Evolutionary conservation across 2,888 invertebrate species (phyloP), one percentile per base, ranked within the genome.

Genomic region (Drosophila niveifrons): DNA sequence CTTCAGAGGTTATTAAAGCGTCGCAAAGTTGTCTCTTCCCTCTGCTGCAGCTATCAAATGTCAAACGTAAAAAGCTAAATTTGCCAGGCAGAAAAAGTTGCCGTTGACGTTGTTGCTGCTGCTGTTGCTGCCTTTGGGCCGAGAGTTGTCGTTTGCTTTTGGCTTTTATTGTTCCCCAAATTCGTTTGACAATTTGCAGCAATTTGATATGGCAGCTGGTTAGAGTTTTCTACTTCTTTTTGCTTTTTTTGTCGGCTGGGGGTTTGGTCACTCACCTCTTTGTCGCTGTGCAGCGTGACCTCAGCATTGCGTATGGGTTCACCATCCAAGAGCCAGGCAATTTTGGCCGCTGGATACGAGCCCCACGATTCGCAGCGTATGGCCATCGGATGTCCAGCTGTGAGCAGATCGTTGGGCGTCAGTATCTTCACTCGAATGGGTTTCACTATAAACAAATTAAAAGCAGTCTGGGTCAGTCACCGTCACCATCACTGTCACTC

Each of bases 341-440:
- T 94, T 91, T 96, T 96, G 2, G 97, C 97, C 11, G 96, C 95
- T 18, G 97, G 97, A 91, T 95, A 95, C 52, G 97, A 97, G 36
- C 97, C 97, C 91, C 96, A 94, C 43, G 96, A 95, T 87, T 96
- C 96, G 91, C 97, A 97, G 72, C 95, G 94, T 77, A 96, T 94
- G 55, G 95, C 95, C 82, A 96, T 94, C 71, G 96, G 95, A 88
- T 95, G 95, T 7, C 96, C 96, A 7, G 96, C 96, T 75, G 96
- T 95, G 64, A 96, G 94, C 59, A 95, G 93, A 51, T 96, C 96
- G 77, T 95, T 95, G 62, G 95, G 95, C 29, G 96, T 94, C 50
- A 96, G 94, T 71, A 96, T 95, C 92, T 96, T 95, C 66, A 96
- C 96, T 82, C 95, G 94, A 79, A 95, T 94, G 3, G 97, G 97